Evolutionary conservation across 2,888 invertebrate species (phyloP).

Genomic region (Carabus problematicus): DNA sequence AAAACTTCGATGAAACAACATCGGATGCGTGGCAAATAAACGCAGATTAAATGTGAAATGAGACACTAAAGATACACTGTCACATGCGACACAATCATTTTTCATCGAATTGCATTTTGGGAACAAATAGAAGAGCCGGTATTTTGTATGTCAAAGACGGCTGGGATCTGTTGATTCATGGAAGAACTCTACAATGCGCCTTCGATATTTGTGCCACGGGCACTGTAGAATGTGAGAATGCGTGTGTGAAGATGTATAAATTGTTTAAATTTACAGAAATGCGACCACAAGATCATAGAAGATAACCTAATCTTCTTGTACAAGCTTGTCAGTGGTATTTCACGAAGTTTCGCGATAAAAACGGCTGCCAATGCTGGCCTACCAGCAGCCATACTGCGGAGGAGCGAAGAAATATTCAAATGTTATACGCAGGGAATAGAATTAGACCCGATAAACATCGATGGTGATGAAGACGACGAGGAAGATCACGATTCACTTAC

Average conservation of each 20-base stretch:
- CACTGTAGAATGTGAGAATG: not conserved
- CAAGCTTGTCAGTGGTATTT: constrained; percentile 68
- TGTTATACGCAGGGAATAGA: constrained; percentile 1
- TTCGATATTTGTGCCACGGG: constrained; percentile 45
- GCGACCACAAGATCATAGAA: constrained; percentile 67
- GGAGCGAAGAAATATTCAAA: constrained; percentile 62
- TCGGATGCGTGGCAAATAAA: too few species aligned
- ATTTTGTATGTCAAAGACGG: too few species aligned
- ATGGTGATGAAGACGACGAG: not conserved
- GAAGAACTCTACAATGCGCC: too few species aligned
- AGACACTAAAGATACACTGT: too few species aligned
- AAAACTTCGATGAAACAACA: too few species aligned
- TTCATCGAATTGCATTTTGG: too few species aligned
- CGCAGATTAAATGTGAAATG: too few species aligned
- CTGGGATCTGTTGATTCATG: too few species aligned
- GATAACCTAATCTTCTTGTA: constrained; percentile 72
- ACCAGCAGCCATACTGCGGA: constrained; percentile 59
- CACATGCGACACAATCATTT: too few species aligned
- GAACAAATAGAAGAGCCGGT: too few species aligned
- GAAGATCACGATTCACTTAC: too few species aligned
- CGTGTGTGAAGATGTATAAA: constrained; percentile 6
- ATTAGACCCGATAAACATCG: not conserved
- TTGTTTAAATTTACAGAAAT: constrained; percentile 61
- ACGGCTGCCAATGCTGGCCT: constrained; percentile 70
- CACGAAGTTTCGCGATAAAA: constrained; percentile 71